These are phyloP conservation scores for Dysidea cf. avara DNA, from an alignment of 37 sponge, comb jelly and placozoan species.

Conservation along the genomic window DNA sequence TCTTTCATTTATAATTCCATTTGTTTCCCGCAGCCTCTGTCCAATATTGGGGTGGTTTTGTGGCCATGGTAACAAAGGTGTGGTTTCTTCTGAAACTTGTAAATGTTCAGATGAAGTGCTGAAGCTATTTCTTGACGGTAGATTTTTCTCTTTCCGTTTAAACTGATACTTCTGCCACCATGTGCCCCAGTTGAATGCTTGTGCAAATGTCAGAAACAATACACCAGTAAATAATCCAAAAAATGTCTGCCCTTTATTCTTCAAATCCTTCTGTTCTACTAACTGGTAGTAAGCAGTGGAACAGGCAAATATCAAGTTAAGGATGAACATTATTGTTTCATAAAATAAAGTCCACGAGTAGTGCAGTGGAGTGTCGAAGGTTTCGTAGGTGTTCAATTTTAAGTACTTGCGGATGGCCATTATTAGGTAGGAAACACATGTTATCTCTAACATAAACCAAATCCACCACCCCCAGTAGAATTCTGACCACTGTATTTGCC, in stretches of 20 bases:
- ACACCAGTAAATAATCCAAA: slow-evolving; percentile 65
- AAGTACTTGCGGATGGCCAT: slow-evolving; percentile 5
- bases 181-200: slow-evolving; percentile 34
- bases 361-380: slow-evolving; percentile 23
- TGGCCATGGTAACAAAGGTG: slow-evolving; percentile 48
- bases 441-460: slow-evolving; percentile 60
- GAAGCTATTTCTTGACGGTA: no score
- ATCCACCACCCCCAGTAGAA: slow-evolving; percentile 65
- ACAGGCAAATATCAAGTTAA: slow-evolving; percentile 45
- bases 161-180: not conserved
- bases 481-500: no score
- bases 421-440: slow-evolving; percentile 43
- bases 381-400: slow-evolving; percentile 10
- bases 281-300: slow-evolving; percentile 68
- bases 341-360: slow-evolving; percentile 37
- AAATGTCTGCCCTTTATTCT: slow-evolving; percentile 79
- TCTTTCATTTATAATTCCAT: no score
- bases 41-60: slow-evolving; percentile 48
- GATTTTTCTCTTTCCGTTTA: slow-evolving; percentile 8
- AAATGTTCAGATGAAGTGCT: no score
- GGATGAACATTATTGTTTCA: slow-evolving; percentile 24
- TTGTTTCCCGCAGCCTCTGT: no score
- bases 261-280: slow-evolving; percentile 50
- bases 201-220: slow-evolving; percentile 31
- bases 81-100: no score